phyloP scores from a whole-genome alignment of 2,113 vertebrate species.

The Perca fluviatilis region DNA sequence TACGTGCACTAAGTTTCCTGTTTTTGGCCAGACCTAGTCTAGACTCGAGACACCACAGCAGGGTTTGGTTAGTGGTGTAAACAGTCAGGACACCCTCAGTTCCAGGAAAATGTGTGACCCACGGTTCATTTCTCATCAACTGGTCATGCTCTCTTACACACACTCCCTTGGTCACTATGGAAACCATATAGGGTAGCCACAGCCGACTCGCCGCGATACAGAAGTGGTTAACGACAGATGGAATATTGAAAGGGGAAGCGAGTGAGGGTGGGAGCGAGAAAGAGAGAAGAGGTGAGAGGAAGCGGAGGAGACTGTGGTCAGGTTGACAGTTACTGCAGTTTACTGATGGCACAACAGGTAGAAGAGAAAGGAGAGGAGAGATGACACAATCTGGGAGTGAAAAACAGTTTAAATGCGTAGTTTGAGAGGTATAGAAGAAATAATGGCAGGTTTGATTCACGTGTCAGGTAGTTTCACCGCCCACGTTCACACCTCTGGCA shows the following conservation, averaged over 20 bases:
- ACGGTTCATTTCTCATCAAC: slow-evolving; percentile 62
- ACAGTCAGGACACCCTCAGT: slow-evolving; percentile 44
- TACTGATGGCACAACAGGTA: slow-evolving; percentile 27
- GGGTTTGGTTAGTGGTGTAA: slow-evolving; percentile 57
- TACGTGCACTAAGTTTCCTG: slow-evolving; percentile 49
- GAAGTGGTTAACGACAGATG: slow-evolving; percentile 64
- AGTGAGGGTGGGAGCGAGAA: background rate
- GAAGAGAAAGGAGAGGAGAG: slow-evolving; percentile 5
- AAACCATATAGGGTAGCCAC: slow-evolving; percentile 54
- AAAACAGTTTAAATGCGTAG: slow-evolving; percentile 24
- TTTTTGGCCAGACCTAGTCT: slow-evolving; percentile 69
- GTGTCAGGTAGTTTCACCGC: slow-evolving; percentile 21
- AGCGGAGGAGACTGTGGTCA: slow-evolving; percentile 61
- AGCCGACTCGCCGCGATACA: slow-evolving; percentile 54
- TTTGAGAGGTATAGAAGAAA: slow-evolving; percentile 2
- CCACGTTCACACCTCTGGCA: slow-evolving; percentile 41
- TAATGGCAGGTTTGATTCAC: slow-evolving; percentile 28
- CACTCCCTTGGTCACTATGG: slow-evolving; percentile 44
- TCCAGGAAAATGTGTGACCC: slow-evolving; percentile 67
- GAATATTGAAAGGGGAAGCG: slow-evolving; percentile 68
- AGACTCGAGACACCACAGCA: slow-evolving; percentile 66
- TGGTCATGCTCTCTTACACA: slow-evolving; percentile 33
- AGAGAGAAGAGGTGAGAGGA: slow-evolving; percentile 50
- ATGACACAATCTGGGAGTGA: background rate
- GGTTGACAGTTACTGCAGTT: slow-evolving; percentile 47